Base-by-base conservation (phyloP, 1,140 invertebrate species). In the Leptinotarsa texana region DNA sequence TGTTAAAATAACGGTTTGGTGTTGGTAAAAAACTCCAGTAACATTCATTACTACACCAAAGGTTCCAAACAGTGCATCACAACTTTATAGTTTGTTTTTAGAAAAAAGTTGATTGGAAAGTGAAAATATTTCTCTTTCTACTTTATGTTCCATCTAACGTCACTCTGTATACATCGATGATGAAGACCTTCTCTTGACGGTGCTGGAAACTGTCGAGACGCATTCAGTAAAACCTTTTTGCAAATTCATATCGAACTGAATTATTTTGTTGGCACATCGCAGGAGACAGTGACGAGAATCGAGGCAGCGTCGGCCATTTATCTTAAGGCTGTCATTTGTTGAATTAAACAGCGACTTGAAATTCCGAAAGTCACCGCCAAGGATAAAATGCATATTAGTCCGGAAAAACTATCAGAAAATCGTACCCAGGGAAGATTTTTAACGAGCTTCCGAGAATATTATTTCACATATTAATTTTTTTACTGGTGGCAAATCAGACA, bases 251-350 rank as follows among this genome's bases (percentile, higher is more conserved):
- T 57, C 15, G n/a, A 57, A 57, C 51, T 57, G 51, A 57, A 57
- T 57, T 57, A 18, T 57, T 57, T 57, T 57, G 51, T 57, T 57
- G 51, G 13, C 51, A 57, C 51, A 57, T 6, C 51, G n/a, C 51
- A n/a, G 51, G 51, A 57, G 51, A 57, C 51, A 57, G 51, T 69
- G 68, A 69, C 68, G 68, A 48, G 61, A 22, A 47, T 27, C 61
- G 47, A 27, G 62, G 18, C 22, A 51, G 57, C 73, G 66, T 75
- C 24, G 68, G 66, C 68, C 66, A 77, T 77, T 74, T 57, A 72
- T 77, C 76, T 77, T 75, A 42, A 48, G 47, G 33, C 73, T 77
- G 76, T 75, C 76, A 75, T 63, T 75, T 48, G 49, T 67, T 71
- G 68, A 61, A 69, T 42, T 69, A 65, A 77, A 77, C 73, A 63